Percentiles rank a stretch among this genome's conserved stretches.
Evolutionary conservation across 2,888 invertebrate genomes (phyloP).

Genomic region (Athalia circularis): DNA sequence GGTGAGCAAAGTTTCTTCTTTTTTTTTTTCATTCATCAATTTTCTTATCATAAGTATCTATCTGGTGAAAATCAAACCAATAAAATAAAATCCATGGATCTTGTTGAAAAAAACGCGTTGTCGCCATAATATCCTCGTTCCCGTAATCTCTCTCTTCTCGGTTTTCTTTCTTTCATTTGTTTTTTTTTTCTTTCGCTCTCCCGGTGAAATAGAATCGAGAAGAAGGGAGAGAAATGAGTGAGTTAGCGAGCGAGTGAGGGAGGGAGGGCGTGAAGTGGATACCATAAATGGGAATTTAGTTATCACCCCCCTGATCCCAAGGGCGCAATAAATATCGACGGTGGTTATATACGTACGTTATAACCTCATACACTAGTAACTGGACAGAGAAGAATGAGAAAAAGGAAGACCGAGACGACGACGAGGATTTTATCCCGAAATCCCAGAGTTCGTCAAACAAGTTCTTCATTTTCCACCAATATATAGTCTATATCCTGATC

Average conservation of each 20-base stretch:
- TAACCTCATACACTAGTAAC: too few relatives aligned
- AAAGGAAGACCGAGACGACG: background rate
- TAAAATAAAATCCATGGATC: too few relatives aligned
- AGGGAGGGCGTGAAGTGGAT: conserved; percentile 52
- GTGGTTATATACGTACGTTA: background rate
- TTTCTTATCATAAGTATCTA: background rate
- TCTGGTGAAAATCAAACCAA: background rate
- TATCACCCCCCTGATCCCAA: conserved; percentile 60
- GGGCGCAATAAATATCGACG: conserved; percentile 66
- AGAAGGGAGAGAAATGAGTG: too few relatives aligned
- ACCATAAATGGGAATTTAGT: conserved; percentile 67
- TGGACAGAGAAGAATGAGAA: too few relatives aligned
- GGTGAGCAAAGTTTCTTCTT: conserved; percentile 57
- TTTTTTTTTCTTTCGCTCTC: too few relatives aligned
- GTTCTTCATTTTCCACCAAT: conserved; percentile 28
- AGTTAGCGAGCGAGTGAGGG: background rate
- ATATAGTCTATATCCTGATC: conserved; percentile 54
- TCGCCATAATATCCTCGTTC: too few relatives aligned
- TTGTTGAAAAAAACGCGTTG: too few relatives aligned
- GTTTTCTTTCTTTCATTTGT: too few relatives aligned
- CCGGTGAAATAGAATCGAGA: too few relatives aligned
- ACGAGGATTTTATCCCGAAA: conserved; percentile 9
- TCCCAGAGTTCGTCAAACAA: conserved; percentile 56
- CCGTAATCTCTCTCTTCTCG: too few relatives aligned
- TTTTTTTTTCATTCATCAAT: background rate